These are phyloP conservation scores for Pseudolaguvia tuberculata DNA, from an alignment of 2,113 vertebrate species.

Conservation along the genomic window DNA sequence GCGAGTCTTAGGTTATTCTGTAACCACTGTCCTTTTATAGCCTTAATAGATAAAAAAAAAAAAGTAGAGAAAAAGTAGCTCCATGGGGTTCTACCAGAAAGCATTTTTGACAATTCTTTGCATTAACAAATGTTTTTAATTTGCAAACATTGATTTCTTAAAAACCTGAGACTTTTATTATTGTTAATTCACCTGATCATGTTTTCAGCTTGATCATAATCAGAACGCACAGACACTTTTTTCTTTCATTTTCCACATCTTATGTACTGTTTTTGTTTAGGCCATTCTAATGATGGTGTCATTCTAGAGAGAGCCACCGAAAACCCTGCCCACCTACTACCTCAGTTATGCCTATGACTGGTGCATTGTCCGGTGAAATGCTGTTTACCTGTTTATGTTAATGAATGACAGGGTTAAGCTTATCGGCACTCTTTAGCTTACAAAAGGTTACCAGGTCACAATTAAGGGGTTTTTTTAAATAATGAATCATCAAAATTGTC, in stretches of 20 bases:
- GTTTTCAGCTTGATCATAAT: slow-evolving; percentile 5
- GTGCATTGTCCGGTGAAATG: slow-evolving; percentile 45
- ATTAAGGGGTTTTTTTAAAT: neutral
- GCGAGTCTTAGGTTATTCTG: slow-evolving; percentile 65
- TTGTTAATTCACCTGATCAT: slow-evolving; percentile 30
- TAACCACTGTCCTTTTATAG: neutral
- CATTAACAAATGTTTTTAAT: neutral
- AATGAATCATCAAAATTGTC: neutral
- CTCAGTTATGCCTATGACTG: slow-evolving; percentile 53
- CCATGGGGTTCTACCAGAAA: neutral
- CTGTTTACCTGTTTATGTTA: slow-evolving; percentile 48
- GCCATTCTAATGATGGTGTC: slow-evolving; percentile 26
- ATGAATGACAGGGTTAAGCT: slow-evolving; percentile 31
- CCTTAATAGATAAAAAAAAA: neutral
- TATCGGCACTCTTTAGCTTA: slow-evolving; percentile 22
- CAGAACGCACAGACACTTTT: slow-evolving; percentile 52
- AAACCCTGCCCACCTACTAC: slow-evolving; percentile 55
- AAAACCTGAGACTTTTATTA: neutral
- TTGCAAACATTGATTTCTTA: slow-evolving; percentile 25
- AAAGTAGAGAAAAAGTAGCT: neutral
- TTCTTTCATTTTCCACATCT: slow-evolving; percentile 23
- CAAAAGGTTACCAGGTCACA: slow-evolving; percentile 12
- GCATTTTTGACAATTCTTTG: slow-evolving; percentile 4
- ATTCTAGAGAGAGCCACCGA: slow-evolving; percentile 47
- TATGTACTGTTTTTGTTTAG: slow-evolving; percentile 32